Base-by-base conservation (phyloP, 2,797 vertebrate species). In the Moxostoma hubbsi region DNA sequence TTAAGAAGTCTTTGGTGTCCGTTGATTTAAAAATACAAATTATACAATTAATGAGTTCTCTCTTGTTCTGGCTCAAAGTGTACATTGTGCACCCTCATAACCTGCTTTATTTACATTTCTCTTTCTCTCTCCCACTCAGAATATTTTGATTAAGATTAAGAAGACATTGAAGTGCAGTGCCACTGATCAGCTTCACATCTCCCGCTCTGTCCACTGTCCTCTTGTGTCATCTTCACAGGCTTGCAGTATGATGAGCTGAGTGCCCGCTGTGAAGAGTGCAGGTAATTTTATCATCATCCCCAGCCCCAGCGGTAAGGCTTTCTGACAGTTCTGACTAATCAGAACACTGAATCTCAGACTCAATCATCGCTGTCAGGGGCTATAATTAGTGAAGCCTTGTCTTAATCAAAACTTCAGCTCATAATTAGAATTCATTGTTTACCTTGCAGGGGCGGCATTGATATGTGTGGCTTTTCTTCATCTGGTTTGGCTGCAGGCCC, bases 371-470 rank as follows among this genome's bases (percentile, higher is more conserved):
- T 94, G 94, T 95, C 95, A 94, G 95, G 89, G 89, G 88, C 94
- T 93, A 94, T 96, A 95, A 96, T 97, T 95, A 94, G 90, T 92
- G 87, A 85, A 89, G 92, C 94, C 91, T 95, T 94, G 91, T 96
- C 95, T 96, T 96, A 96, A 98, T 97, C 96, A 96, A 96, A 96
- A 93, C 88, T 94, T 95, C 92, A 93, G 90, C 91, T 92, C 89
- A 91, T 95, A 95, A 97, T 97, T 96, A 95, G 93, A 90, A 95
- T 89, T 93, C 92, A 93, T 95, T 96, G 95, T 97, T 96, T 96
- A 96, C 93, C 90, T 96, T 94, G 92, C 95, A 92, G 92, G 91
- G 89, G 91, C 90, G 81, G 86, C 86, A 93, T 94, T 95, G 91
- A 88, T 91, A 95, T 95, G 93, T 93, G 92, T 88, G 91, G 90